Percentiles rank a stretch among this genome's conserved stretches.
Evolutionary conservation across 2,113 vertebrate species (phyloP).

Genomic region (Chauna torquata): DNA sequence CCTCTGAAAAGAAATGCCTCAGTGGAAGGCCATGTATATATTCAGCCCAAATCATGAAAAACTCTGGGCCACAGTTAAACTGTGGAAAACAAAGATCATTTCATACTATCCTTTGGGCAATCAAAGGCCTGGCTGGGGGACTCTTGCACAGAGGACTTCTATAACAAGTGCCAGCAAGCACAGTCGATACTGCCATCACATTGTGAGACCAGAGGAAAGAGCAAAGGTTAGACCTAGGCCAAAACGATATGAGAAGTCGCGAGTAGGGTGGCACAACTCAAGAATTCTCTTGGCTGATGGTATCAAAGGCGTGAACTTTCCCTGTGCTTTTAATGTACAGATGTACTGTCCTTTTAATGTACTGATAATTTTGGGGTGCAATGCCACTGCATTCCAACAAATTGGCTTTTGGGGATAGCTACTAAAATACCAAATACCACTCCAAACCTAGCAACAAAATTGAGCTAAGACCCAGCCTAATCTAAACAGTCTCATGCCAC

Average conservation of each 20-base stretch:
- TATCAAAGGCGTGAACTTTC: not conserved
- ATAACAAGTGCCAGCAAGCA: not conserved
- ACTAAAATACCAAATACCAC: not conserved
- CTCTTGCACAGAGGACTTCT: not conserved
- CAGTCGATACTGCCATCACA: not conserved
- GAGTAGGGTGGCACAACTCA: not conserved
- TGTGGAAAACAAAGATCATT: not conserved
- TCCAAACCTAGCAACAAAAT: not conserved
- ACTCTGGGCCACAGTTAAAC: not conserved
- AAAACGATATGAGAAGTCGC: not conserved
- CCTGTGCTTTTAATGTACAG: not conserved
- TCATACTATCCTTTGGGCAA: not conserved
- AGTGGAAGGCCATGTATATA: not conserved
- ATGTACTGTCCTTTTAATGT: not conserved
- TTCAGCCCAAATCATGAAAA: not conserved
- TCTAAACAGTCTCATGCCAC: not conserved
- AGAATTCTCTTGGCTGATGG: not conserved
- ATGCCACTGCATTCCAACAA: not conserved
- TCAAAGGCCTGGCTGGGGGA: not conserved
- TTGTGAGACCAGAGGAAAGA: not conserved
- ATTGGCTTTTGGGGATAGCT: not conserved
- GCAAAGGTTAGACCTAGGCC: not conserved
- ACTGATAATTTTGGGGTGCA: not conserved
- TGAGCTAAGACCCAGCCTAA: not conserved
- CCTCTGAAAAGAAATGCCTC: conserved; percentile 46